Evolutionary conservation across 37 sponge, comb jelly and placozoan genomes (phyloP).

Genomic region (Hexactinellida sp.): DNA sequence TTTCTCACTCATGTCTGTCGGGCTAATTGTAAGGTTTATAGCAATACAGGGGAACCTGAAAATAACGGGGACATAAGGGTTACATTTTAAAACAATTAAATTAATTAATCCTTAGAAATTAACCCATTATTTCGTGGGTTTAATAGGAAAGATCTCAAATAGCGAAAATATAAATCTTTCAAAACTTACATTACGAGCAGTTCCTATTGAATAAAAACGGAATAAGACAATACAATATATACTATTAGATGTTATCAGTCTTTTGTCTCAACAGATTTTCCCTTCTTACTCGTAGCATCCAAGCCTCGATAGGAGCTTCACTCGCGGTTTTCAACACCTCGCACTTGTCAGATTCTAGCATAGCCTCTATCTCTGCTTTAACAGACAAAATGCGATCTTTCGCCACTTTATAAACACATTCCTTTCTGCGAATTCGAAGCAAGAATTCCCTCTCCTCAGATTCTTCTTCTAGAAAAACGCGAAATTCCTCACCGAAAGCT

Average conservation of each 20-base stretch:
- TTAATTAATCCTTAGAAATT: too few species aligned
- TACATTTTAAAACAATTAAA: too few species aligned
- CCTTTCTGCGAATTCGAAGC: not conserved
- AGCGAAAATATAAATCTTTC: too few species aligned
- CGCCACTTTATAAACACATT: not conserved
- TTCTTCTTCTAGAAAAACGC: not conserved
- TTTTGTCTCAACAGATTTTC: slow-evolving; percentile 2
- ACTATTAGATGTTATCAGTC: not conserved
- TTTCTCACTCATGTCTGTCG: not conserved
- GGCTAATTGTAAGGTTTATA: not conserved
- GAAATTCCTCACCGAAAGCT: not conserved
- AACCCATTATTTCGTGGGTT: too few species aligned
- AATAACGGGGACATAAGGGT: too few species aligned
- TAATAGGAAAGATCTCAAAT: too few species aligned
- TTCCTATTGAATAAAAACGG: too few species aligned
- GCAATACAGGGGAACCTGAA: too few species aligned
- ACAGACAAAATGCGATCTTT: not conserved
- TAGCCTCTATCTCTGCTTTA: not conserved
- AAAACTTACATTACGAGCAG: too few species aligned
- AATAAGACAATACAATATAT: not conserved
- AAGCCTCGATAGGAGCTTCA: not conserved
- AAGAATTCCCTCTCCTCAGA: slow-evolving; percentile 1
- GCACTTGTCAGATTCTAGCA: not conserved
- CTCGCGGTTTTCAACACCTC: not conserved
- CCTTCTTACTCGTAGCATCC: not conserved